Evolutionary conservation across 2,797 vertebrate species (phyloP), one percentile per base, ranked within the genome.

Genomic region (Clarias fuscus): DNA sequence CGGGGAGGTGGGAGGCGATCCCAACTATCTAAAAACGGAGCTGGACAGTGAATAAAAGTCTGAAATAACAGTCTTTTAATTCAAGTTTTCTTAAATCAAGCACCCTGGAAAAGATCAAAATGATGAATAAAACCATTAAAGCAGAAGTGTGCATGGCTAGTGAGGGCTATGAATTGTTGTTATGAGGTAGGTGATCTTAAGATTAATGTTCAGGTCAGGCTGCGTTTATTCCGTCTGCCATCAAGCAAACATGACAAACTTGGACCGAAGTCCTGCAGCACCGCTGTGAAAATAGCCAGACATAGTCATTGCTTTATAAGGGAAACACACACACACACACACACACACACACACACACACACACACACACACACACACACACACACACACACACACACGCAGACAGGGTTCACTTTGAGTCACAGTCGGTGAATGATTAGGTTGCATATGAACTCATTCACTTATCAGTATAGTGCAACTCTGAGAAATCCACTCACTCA

Each of bases 1-100:
- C 48, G 90, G 91, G 40, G 88, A 84, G 48, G 80, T 89, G 68
- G 87, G 88, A 56, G 14, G 13, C 20, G 91, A 91, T 78, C 65
- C 89, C 4, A 80, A 62, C 30, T 82, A 72, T n/a, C 17, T 82
- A 80, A 83, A 71, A 85, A 90, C 89, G 37, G 79, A 90, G 27
- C 88, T 88, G 71, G 89, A 89, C 43, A 90, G 90, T 70, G 88
- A 88, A 88, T 85, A 65, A 62, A 58, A 15, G 24, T 18, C n/a
- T 65, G 58, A 40, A 61, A 20, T 83, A 27, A n/a, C 2, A 62
- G 61, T 24, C 13, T 59, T 61, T 40, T 61, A 61, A 40, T 14
- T 48, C 24, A 27, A 33, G 61, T 64, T 78, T 67, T 40, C 59
- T 33, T n/a, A 48, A 70, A 4, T 7, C 33, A 59, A 76, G 61